Evolutionary conservation across 2,797 vertebrate species (phyloP), one percentile per base, ranked within the genome.

Genomic region (Apogon talboti): DNA sequence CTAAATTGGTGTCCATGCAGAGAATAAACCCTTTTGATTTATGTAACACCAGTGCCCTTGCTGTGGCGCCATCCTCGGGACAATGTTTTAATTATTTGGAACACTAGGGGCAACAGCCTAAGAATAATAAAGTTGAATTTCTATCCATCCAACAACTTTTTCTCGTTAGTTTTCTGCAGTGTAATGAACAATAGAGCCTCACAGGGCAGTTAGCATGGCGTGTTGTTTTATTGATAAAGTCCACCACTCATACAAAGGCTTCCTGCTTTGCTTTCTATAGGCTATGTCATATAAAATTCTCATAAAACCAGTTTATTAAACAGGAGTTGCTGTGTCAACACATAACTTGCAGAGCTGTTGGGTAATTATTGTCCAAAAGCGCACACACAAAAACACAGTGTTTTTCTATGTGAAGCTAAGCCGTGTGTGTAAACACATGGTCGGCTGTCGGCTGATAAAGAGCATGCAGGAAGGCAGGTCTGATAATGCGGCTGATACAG

Each of bases 271-370:
- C 43, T 55, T 52, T 66, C 54, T 58, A 4, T 54, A 12, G 44
- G 56, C 51, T 18, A 2, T 11, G 19, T 73, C 48, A 49, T 68
- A 69, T 71, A 61, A 68, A 74, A 57, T 41, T 60, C 84, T 69
- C 78, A 55, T 82, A 64, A 83, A 83, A 51, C 2, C 52, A 59
- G 21, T 76, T 79, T 52, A 81, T 76, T 83, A 81, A 77, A 74
- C 35, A 15, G 37, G 56, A 77, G 52, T n/a, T 79, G 85, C 82
- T 87, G 76, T 66, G 71, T 88, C 78, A 52, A 85, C 84, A 82
- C 68, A 61, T 41, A 56, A 19, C 14, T 10, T n/a, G 19, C 59
- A 45, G 41, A 54, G 58, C 57, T n/a, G 28, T 51, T 54, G 30
- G n/a, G 61, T 77, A 55, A 73, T 78, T 73, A 58, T 71, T 62